Evolutionary conservation across 2,113 vertebrate species (phyloP).

Genomic region (Callionymus lyra): DNA sequence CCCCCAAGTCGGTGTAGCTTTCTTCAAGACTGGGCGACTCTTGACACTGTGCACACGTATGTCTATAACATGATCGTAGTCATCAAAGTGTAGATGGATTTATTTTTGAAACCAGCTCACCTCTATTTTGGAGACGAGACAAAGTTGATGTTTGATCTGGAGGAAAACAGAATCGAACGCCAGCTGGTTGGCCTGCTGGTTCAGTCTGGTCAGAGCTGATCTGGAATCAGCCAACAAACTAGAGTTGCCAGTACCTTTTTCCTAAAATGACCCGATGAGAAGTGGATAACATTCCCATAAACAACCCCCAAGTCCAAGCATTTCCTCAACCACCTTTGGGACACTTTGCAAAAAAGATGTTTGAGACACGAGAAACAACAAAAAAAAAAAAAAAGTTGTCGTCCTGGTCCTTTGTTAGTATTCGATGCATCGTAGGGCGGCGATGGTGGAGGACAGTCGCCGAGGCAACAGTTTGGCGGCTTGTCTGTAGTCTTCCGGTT

Average conservation of each 20-base stretch:
- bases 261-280: slow-evolving; percentile 62
- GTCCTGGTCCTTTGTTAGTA: no score
- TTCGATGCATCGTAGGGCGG: slow-evolving; percentile 74
- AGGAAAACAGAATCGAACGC: slow-evolving; percentile 95
- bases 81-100: neutral
- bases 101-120: slow-evolving; percentile 64
- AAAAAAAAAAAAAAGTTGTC: neutral
- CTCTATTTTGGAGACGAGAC: slow-evolving; percentile 80
- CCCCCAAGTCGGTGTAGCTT: slow-evolving; percentile 67
- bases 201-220: slow-evolving; percentile 75
- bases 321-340: neutral
- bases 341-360: neutral
- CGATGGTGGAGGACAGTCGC: slow-evolving; percentile 70
- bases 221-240: slow-evolving; percentile 72
- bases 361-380: neutral
- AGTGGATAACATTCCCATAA: no score
- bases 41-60: slow-evolving; percentile 63
- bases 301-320: no score
- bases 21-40: slow-evolving; percentile 72
- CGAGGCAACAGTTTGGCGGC: slow-evolving; percentile 75
- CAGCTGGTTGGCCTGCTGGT: slow-evolving; percentile 90
- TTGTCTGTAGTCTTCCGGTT: slow-evolving; percentile 81
- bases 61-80: neutral
- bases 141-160: slow-evolving; percentile 91
- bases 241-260: slow-evolving; percentile 83